Percentiles rank a stretch among this genome's conserved stretches.
These are phyloP conservation scores for Anarhynchus alexandrinus DNA, from an alignment of 2,113 vertebrate species.

Conservation along the genomic window DNA sequence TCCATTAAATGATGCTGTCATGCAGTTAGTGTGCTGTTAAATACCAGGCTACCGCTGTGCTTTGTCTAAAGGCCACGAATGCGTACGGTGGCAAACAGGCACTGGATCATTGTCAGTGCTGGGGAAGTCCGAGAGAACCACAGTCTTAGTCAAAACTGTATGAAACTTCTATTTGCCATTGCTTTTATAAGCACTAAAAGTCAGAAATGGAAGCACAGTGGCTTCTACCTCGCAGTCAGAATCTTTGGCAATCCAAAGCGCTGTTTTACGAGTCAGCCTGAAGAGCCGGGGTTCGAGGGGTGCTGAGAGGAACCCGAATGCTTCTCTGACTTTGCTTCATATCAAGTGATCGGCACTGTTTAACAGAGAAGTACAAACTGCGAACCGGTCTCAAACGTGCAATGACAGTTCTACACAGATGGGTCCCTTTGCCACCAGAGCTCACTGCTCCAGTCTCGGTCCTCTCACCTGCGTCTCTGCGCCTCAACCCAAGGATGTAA, in stretches of 20 bases:
- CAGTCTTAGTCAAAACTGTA: neutral
- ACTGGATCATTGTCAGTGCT: neutral
- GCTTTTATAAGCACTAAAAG: neutral
- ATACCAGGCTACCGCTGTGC: slow-evolving; percentile 8
- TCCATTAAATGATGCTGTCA: neutral
- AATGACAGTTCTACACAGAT: neutral
- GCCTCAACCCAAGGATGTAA: neutral
- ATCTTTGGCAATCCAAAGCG: neutral
- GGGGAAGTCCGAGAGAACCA: neutral
- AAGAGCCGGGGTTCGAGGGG: neutral
- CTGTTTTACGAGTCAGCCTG: neutral
- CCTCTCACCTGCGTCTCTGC: neutral
- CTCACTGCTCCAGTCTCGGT: neutral
- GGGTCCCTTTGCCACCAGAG: neutral
- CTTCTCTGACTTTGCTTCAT: neutral
- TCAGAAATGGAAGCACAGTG: neutral
- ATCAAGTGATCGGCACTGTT: neutral
- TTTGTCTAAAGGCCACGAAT: slow-evolving; percentile 14
- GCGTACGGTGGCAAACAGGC: neutral
- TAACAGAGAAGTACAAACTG: neutral
- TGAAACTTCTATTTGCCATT: neutral
- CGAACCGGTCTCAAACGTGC: neutral
- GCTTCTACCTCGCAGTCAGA: neutral
- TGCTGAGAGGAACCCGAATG: neutral
- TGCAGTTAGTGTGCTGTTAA: neutral